Base-by-base conservation (phyloP, 2,797 vertebrate species). In the Enteromius thamalakanensis region DNA sequence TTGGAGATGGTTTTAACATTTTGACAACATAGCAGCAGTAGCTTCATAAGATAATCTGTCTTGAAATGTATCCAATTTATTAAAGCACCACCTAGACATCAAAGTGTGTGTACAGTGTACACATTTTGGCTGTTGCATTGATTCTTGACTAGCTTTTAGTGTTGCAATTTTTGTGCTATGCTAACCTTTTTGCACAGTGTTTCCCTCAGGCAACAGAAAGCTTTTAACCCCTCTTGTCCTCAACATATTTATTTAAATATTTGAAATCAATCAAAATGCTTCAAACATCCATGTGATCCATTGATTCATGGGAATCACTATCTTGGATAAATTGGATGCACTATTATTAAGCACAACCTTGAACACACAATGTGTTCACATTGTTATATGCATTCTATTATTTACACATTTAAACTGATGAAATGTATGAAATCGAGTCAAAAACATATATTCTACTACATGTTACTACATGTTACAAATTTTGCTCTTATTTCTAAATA, bases 121-220 rank as follows among this genome's bases (percentile, higher is more conserved):
- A 45, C 42, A 45, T 11, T 45, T 3, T 11, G 42, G 42, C n/a
- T 76, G 51, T n/a, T 60, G 12, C 8, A 76, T 19, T 60, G 74
- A 42, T 60, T 60, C 3, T 17, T 26, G 12, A 14, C 14, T 40
- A 17, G 75, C 40, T 77, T 47, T 64, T 64, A 64, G 9, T 64
- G 9, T 29, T 26, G 15, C 62, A 65, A 17, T 32, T 64, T 32
- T 64, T 64, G 29, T 34, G 70, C 47, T 80, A 34, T 51, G 47
- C 26, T 81, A 49, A 19, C 70, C 42, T 69, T 72, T 19, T 26
- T 75, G 12, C 60, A 65, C 58, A 14, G n/a, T 65, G 42, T 32
- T 65, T 62, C 23, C 69, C n/a, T 76, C 53, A 60, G 53, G 74
- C 34, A 58, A 23, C 69, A 47, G 10, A 32, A 49, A 79, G 77